Evolutionary conservation across 2,113 vertebrate species (phyloP), one percentile per base, ranked within the genome.

Genomic region (Phocoena sinus): DNA sequence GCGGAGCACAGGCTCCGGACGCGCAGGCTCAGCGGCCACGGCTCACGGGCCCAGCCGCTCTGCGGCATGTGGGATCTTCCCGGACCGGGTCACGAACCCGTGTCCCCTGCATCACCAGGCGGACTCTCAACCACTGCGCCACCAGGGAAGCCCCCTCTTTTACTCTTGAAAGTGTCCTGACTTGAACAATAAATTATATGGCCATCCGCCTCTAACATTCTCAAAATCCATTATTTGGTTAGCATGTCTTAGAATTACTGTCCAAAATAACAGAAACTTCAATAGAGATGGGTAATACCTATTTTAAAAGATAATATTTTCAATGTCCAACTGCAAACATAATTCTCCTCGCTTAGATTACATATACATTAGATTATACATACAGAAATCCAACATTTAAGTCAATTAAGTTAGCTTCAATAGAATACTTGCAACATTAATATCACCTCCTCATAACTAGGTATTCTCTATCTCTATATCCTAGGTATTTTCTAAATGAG

Each of bases 261-360:
- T 92, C 14, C 62, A 87, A 94, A 89, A 79, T 88, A 96, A 76
- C 21, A 89, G 33, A 83, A 92, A 83, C 60, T 47, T 60, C 58
- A 81, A 50, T 31, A 86, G 18, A 95, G 25, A 89, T 13, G 14
- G 70, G n/a, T 73, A 62, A 94, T 76, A 76, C 79, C 63, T 89
- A 89, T 26, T 94, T 97, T 63, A 93, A 92, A 95, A 82, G 50
- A n/a, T 80, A 84, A 15, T 80, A 53, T 86, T 77, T 94, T 92
- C 31, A 85, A 58, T 90, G 28, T 91, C 73, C 88, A 95, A 91
- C 18, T 94, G 50, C 33, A 95, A 93, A 93, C 6, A 63, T 74
- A 96, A 95, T 26, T 62, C 5, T 86, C 41, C 63, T 91, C 20
- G 1, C n/a, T 93, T 70, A 74, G 18, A 74, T 47, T 80, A 53